phyloP scores from a whole-genome alignment of 2,113 vertebrate species.

The Takifugu flavidus region DNA sequence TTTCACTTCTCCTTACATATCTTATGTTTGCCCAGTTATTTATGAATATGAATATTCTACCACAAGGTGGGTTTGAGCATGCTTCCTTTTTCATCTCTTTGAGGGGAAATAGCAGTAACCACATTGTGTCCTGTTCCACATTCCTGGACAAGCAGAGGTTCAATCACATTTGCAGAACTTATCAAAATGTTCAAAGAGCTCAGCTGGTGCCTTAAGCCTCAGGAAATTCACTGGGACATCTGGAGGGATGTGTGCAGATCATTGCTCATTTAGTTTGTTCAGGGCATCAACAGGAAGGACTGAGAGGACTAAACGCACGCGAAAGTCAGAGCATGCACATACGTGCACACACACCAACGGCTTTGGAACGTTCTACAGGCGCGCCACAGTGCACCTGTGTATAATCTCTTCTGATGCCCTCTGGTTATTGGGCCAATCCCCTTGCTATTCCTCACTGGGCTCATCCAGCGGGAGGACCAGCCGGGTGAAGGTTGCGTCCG shows the following conservation, averaged over 20 bases:
- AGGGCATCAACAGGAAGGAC: conserved; percentile 73
- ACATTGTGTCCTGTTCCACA: conserved; percentile 54
- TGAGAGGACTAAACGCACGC: conserved; percentile 45
- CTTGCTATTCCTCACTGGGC: conserved; percentile 39
- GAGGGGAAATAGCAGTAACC: conserved; percentile 56
- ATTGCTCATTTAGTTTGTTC: conserved; percentile 78
- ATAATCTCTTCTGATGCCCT: conserved; percentile 71
- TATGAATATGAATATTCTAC: background rate
- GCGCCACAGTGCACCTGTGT: conserved; percentile 66
- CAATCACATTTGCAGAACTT: conserved; percentile 77
- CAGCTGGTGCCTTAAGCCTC: conserved; percentile 74
- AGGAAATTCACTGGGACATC: conserved; percentile 80
- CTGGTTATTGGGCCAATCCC: conserved; percentile 58
- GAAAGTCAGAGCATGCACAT: conserved; percentile 25
- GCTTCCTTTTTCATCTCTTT: conserved; percentile 49
- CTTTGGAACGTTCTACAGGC: conserved; percentile 66
- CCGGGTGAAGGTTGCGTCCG: conserved; percentile 45
- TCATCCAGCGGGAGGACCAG: conserved; percentile 57
- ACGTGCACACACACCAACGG: conserved; percentile 16
- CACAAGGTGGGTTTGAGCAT: conserved; percentile 25
- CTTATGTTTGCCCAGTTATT: background rate
- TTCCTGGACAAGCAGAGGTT: conserved; percentile 71
- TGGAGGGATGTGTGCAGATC: conserved; percentile 79
- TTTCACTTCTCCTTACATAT: background rate
- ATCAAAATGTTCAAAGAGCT: conserved; percentile 78